A percentile compares a stretch with the other conserved stretches of the same genome.
phyloP scores from a whole-genome alignment of 2,888 invertebrate genomes.

The Priocnemis perturbator region DNA sequence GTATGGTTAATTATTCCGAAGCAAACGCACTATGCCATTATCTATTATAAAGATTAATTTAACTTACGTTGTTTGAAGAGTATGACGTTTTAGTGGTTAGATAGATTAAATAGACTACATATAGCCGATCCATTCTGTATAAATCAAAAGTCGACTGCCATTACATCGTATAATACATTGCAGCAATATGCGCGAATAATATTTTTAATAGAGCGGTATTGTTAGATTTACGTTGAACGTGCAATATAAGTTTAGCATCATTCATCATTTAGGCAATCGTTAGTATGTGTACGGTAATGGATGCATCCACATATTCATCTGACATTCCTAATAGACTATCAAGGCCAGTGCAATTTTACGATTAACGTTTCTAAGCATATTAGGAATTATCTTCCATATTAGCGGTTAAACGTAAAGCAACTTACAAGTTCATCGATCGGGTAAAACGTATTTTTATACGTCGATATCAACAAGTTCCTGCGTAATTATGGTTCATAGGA shows the following conservation, averaged over 20 bases:
- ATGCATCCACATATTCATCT: neutral
- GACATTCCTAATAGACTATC: constrained; percentile 1
- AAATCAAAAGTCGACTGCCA: constrained; percentile 46
- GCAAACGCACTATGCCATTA: too few relatives aligned
- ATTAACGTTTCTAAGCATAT: too few relatives aligned
- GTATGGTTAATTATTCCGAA: too few relatives aligned
- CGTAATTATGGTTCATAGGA: neutral
- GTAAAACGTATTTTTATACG: constrained; percentile 33
- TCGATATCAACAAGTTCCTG: constrained; percentile 3
- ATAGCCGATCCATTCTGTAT: constrained; percentile 13
- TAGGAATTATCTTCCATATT: too few relatives aligned
- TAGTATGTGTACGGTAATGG: too few relatives aligned
- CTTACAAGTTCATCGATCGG: constrained; percentile 62
- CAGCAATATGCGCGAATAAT: too few relatives aligned
- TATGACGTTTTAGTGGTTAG: neutral
- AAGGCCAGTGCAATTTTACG: constrained; percentile 20
- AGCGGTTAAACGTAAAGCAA: constrained; percentile 33
- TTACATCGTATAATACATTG: constrained; percentile 15
- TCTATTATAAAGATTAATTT: too few relatives aligned
- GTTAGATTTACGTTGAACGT: too few relatives aligned
- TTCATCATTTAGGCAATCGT: too few relatives aligned
- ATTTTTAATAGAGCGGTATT: too few relatives aligned
- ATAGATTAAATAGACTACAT: neutral
- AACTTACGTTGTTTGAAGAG: too few relatives aligned
- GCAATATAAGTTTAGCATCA: too few relatives aligned